phyloP scores from a whole-genome alignment of 2,797 vertebrate genomes.

The Tolypeutes matacus region DNA sequence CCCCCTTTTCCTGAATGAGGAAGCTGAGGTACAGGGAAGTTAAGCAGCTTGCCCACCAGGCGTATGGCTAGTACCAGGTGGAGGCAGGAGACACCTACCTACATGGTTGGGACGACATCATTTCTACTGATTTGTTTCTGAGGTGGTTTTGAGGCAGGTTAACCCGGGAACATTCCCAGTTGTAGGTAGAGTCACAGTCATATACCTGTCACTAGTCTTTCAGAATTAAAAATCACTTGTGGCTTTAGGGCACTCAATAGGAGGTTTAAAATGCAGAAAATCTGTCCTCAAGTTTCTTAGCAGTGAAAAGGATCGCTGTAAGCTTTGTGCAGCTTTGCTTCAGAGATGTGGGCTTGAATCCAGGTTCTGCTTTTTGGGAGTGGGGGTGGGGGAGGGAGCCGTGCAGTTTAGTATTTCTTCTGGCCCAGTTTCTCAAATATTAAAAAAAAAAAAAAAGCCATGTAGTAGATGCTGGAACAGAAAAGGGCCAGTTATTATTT shows the following conservation, averaged over 20 bases:
- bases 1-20: background rate
- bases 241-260: background rate
- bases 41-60: background rate
- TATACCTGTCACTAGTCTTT: background rate
- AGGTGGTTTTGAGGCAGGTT: background rate
- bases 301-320: background rate
- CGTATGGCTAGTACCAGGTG: background rate
- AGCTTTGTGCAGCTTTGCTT: background rate
- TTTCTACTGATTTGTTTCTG: background rate
- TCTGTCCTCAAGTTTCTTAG: background rate
- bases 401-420: background rate
- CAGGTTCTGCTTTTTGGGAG: background rate
- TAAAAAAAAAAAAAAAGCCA: background rate
- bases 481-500: background rate
- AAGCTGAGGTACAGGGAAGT: background rate
- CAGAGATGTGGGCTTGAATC: background rate
- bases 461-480: background rate
- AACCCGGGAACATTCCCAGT: too few relatives aligned
- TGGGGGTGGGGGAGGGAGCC: background rate
- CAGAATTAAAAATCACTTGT: background rate
- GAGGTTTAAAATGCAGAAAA: background rate
- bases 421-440: background rate
- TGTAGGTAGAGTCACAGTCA: background rate
- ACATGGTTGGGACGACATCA: background rate
- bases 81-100: background rate